Percentiles rank a stretch among this genome's conserved stretches.
These are phyloP conservation scores for Drosophila sordidula DNA, from an alignment of 2,888 invertebrate genomes.

Conservation along the genomic window DNA sequence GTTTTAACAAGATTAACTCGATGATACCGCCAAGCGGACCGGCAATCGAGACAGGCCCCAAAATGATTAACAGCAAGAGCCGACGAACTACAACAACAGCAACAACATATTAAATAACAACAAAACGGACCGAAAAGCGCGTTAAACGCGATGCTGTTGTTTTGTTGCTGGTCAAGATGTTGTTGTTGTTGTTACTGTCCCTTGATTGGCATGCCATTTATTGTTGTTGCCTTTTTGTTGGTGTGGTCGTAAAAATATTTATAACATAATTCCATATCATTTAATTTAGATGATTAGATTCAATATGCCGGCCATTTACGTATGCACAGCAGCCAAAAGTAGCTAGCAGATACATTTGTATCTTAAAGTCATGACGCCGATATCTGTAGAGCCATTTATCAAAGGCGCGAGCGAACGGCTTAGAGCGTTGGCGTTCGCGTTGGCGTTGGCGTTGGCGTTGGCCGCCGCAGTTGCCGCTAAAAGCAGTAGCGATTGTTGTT, in stretches of 20 bases:
- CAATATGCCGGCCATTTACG: slow-evolving; percentile 58
- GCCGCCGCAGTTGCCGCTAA: slow-evolving; percentile 9
- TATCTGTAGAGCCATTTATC: slow-evolving; percentile 52
- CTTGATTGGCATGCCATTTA: slow-evolving; percentile 47
- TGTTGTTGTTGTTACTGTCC: slow-evolving; percentile 20
- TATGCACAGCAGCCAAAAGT: slow-evolving; percentile 50
- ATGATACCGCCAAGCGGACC: slow-evolving; percentile 60
- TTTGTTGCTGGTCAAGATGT: slow-evolving; percentile 11
- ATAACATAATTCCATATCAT: slow-evolving; percentile 78
- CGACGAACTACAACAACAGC: slow-evolving; percentile 38
- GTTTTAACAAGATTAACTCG: slow-evolving; percentile 79
- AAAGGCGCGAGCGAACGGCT: slow-evolving; percentile 35
- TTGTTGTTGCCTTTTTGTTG: slow-evolving; percentile 31
- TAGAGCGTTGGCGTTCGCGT: slow-evolving; percentile 4
- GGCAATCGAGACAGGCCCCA: slow-evolving; percentile 60
- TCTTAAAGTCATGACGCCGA: slow-evolving; percentile 32
- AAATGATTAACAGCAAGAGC: slow-evolving; percentile 74
- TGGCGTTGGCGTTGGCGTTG: slow-evolving; percentile 19
- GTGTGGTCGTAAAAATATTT: slow-evolving; percentile 61
- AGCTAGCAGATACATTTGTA: slow-evolving; percentile 65
- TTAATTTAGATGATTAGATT: slow-evolving; percentile 77
- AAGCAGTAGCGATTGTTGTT: slow-evolving; percentile 34
- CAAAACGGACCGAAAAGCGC: slow-evolving; percentile 54
- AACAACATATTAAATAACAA: slow-evolving; percentile 10
- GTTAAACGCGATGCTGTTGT: slow-evolving; percentile 54